Conservation (phyloP, 2,113 vertebrate species). For the Melanerpes formicivorus region DNA sequence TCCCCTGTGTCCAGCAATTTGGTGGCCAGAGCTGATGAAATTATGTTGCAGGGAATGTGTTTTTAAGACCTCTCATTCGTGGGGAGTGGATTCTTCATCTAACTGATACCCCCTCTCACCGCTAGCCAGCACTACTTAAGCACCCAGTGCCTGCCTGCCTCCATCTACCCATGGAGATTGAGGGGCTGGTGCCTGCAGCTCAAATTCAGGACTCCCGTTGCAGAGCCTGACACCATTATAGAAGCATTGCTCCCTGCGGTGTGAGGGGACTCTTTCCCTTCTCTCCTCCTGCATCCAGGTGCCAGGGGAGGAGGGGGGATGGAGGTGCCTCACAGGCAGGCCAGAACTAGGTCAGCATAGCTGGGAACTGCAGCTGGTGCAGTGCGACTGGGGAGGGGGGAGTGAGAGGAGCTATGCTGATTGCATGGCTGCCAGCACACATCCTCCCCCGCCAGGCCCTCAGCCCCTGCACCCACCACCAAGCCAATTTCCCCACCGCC, state of each 20-base stretch:
- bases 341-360: conserved; percentile 70
- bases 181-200: neutral
- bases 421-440: neutral
- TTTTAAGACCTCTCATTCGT: neutral
- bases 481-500: neutral
- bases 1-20: neutral
- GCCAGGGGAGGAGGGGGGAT: neutral
- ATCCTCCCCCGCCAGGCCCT: neutral
- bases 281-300: neutral
- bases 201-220: fast-evolving
- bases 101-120: neutral
- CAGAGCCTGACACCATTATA: neutral
- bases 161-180: neutral
- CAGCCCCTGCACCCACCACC: neutral
- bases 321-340: neutral
- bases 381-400: neutral
- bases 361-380: conserved; percentile 51
- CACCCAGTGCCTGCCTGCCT: neutral
- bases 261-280: neutral
- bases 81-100: neutral
- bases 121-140: neutral
- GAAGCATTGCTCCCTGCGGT: neutral
- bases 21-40: neutral
- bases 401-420: neutral
- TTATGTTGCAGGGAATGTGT: neutral